Evolutionary conservation across 2,113 vertebrate genomes (phyloP).

Genomic region (Neodontobutis hainanensis): DNA sequence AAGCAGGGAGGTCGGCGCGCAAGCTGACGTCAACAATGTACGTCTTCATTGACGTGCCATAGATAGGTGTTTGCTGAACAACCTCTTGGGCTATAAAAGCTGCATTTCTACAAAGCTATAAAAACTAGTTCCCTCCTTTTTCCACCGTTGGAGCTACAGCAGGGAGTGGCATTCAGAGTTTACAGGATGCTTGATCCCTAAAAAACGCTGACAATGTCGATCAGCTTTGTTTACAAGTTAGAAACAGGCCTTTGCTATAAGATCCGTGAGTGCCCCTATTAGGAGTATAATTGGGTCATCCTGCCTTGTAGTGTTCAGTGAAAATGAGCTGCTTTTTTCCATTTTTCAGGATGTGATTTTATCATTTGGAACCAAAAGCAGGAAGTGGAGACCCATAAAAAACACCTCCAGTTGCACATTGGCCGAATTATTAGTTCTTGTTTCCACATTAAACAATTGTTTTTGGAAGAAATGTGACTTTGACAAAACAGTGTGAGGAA

Average conservation of each 20-base stretch:
- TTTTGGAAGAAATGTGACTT: not conserved
- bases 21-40: constrained; percentile 44
- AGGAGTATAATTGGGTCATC: too few species aligned
- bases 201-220: not conserved
- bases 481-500: not conserved
- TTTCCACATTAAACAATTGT: not conserved
- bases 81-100: constrained; percentile 55
- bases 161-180: constrained; percentile 24
- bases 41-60: constrained; percentile 45
- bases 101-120: constrained; percentile 37
- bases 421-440: not conserved
- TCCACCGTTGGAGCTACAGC: not conserved
- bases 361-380: not conserved
- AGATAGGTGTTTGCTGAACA: constrained; percentile 59
- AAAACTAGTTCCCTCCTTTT: constrained; percentile 26
- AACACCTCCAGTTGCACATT: not conserved
- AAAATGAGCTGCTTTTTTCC: not conserved
- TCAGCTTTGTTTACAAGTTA: not conserved
- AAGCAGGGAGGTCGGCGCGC: constrained; percentile 34
- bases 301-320: not conserved
- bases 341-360: not conserved
- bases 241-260: too few species aligned
- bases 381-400: not conserved
- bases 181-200: constrained; percentile 7
- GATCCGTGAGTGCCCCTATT: too few species aligned